Percentiles rank a stretch among this genome's conserved stretches.
These are phyloP conservation scores for Cnemophilus loriae DNA, from an alignment of 2,113 vertebrate genomes.

Conservation along the genomic window DNA sequence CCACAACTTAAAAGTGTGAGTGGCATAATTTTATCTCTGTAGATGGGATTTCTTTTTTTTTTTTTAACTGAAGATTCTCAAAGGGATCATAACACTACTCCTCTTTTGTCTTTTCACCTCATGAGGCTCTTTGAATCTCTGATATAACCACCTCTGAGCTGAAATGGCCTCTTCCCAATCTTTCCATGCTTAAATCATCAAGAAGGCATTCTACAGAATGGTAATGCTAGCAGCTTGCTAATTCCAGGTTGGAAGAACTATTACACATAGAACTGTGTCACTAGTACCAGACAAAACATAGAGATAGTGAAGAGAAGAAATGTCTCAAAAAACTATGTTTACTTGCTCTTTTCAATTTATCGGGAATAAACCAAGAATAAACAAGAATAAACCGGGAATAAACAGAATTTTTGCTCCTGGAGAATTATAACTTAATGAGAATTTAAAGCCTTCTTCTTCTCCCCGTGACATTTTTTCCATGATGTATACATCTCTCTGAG, in stretches of 20 bases:
- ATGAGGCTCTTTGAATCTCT: not conserved
- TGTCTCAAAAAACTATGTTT: not conserved
- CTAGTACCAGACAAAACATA: not conserved
- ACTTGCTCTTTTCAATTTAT: not conserved
- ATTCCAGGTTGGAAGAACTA: not conserved
- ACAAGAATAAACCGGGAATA: no score
- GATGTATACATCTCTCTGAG: accelerated
- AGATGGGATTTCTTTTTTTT: no score
- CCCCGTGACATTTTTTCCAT: not conserved
- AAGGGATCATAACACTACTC: not conserved
- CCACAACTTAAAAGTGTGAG: not conserved
- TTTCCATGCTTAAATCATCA: not conserved
- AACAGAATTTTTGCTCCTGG: not conserved
- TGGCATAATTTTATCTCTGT: not conserved
- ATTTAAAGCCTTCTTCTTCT: not conserved
- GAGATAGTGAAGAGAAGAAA: not conserved
- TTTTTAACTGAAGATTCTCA: not conserved
- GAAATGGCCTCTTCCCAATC: not conserved
- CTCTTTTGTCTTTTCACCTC: not conserved
- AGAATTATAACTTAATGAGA: not conserved
- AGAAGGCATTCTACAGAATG: not conserved
- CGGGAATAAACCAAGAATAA: not conserved
- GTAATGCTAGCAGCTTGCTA: not conserved
- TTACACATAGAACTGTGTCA: not conserved
- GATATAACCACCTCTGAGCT: not conserved